A percentile compares a stretch with the other conserved stretches of the same genome.
Evolutionary conservation across 2,888 invertebrate species (phyloP).

Genomic region (Volucella bombylans): DNA sequence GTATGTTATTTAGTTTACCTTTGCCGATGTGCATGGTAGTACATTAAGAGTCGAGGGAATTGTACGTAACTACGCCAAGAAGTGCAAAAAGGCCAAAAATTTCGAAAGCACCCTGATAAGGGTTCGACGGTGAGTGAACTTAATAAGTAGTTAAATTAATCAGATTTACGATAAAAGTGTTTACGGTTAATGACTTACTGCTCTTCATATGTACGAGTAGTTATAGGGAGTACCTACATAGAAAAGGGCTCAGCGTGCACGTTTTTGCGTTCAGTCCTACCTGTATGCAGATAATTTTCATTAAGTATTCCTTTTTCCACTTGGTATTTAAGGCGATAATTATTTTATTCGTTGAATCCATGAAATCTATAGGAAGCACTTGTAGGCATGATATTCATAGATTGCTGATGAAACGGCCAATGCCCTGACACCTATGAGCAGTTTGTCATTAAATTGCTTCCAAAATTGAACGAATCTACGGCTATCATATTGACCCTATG

Average conservation of each 20-base stretch:
- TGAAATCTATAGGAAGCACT: too few species aligned
- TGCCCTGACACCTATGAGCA: too few species aligned
- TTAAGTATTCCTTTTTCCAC: background rate
- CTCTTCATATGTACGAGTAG: background rate
- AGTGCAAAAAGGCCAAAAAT: conserved; percentile 18
- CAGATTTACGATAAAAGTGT: conserved; percentile 65
- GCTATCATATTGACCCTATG: too few species aligned
- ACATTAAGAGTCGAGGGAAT: conserved; percentile 6
- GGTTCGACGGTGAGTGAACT: conserved; percentile 68
- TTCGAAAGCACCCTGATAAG: conserved; percentile 48
- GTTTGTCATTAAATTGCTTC: too few species aligned
- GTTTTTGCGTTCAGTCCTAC: background rate
- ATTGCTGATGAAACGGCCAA: too few species aligned
- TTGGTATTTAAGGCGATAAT: conserved; percentile 10
- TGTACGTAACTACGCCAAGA: conserved; percentile 6
- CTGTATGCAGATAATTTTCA: background rate
- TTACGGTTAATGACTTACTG: conserved; percentile 61
- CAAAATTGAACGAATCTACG: too few species aligned
- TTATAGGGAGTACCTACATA: too few species aligned
- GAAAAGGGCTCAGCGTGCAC: conserved; percentile 9
- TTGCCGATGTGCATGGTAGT: conserved; percentile 14
- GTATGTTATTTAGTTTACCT: conserved; percentile 62
- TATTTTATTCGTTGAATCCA: background rate
- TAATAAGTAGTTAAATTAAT: conserved; percentile 70
- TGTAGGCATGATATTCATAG: too few species aligned